These are phyloP conservation scores for Kuschelorhynchus macadamiae DNA, from an alignment of 2,888 invertebrate genomes.

Conservation along the genomic window DNA sequence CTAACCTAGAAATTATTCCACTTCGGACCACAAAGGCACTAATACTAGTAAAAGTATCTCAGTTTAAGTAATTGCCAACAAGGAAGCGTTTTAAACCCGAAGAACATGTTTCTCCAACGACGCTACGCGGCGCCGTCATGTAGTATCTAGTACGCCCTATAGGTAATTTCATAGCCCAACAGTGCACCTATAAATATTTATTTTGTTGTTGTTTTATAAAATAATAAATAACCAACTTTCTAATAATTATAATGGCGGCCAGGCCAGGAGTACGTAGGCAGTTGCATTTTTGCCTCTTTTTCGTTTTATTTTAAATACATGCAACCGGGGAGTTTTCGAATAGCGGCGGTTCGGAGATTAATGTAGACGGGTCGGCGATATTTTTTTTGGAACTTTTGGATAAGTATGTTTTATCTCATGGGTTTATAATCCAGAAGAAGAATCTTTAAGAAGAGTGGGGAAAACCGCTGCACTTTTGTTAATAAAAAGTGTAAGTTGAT, in stretches of 20 bases:
- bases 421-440: too few species aligned
- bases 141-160: slow-evolving; percentile 8
- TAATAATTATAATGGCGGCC: slow-evolving; percentile 50
- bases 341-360: background rate
- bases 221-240: slow-evolving; percentile 50
- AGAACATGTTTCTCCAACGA: too few species aligned
- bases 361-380: too few species aligned
- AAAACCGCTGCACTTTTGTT: too few species aligned
- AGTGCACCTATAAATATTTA: slow-evolving; percentile 40
- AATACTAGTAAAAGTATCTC: too few species aligned
- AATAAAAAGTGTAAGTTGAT: too few species aligned
- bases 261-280: slow-evolving; percentile 37
- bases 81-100: slow-evolving; percentile 13
- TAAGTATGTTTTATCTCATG: too few species aligned
- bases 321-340: slow-evolving; percentile 32
- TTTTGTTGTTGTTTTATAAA: slow-evolving; percentile 42
- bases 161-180: slow-evolving; percentile 29
- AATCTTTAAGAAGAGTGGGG: too few species aligned
- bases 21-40: too few species aligned
- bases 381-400: too few species aligned
- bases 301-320: slow-evolving; percentile 45
- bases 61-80: background rate
- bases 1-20: too few species aligned
- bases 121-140: too few species aligned
- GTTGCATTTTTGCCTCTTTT: slow-evolving; percentile 43